Base-by-base conservation (phyloP, 2,113 vertebrate genomes). In the Saimiri boliviensis region DNA sequence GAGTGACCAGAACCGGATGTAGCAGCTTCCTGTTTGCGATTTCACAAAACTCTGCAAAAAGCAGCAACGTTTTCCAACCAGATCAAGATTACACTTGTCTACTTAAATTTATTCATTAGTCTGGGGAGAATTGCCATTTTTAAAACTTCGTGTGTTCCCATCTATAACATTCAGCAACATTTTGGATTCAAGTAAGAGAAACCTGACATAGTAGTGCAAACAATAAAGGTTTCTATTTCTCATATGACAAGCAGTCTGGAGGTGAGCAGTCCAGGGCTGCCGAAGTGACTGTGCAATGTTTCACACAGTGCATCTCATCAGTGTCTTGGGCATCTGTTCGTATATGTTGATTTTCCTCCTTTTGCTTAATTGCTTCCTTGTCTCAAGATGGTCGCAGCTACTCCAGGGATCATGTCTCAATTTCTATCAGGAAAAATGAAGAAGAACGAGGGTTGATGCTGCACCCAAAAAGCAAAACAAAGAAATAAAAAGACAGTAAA, bases 1-100 rank as follows among this genome's bases (percentile, higher is more conserved):
- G n/a, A 68, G 27, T 82, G 45, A 42, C 60, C 76, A 52, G 76
- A 58, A 40, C 37, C 1, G 21, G 93, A 86, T 93, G 82, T 83
- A 86, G 92, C 30, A 42, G 47, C 73, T 96, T 97, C 82, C 93
- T 94, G 91, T 97, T 91, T 94, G 89, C 86, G 68, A 56, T 63
- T 56, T 83, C 49, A 66, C 76, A 97, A 27, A 86, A 27, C 66
- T 74, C 66, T 42, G 47, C 84, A 58, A 37, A 95, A 20, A 83
- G 6, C 25, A 66, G 58, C 42, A 25, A 13, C 5, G 12, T 35
- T 83, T 76, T 66, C 45, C 35, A 77, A 66, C 40, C 68, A 68
- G 37, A 58, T 68, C 25, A n/a, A 89, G 45, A 93, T 68, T 7
- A 73, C n/a, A 17, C 40, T 23, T 17, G 16, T 56, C 19, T 85